Evolutionary conservation across 2,888 invertebrate genomes (phyloP), one percentile per base, ranked within the genome.

Genomic region (Cephus pulcher): DNA sequence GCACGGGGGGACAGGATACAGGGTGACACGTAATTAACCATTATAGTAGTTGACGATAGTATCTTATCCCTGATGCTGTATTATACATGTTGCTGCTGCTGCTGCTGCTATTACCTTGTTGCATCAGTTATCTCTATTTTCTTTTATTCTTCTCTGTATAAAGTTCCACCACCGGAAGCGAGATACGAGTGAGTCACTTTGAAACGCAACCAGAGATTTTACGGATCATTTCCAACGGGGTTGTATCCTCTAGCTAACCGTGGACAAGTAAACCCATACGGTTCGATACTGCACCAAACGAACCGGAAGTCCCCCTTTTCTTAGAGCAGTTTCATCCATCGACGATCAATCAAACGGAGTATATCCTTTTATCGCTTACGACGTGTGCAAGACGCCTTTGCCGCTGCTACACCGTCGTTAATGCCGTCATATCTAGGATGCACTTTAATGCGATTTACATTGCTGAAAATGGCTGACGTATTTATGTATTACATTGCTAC

Each of bases 331-430:
- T 30, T 74, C 74, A 74, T 34, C 74, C 74, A 34, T 32, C 34
- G 74, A 74, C 74, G 37, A 74, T 74, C 74, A 37, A 74, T 74
- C 74, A 74, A 74, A 74, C 74, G 35, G 74, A 23, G 74, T 12
- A 34, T 23, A 32, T 34, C 74, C 74, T 23, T 74, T 74, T 74
- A 34, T 74, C 74, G 74, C 74, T 30, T n/a, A n/a, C n/a, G 74
- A 35, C 74, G 34, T 37, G 30, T 34, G 74, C 35, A 74, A 74
- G 74, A 74, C 74, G 74, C 4, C 33, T 23, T 12, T 71, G 23
- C 71, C 30, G 56, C 9, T 23, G 23, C 56, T 56, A 56, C 56
- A 6, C 9, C 56, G 23, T 56, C 23, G 56, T 23, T 56, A 15
- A 56, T 23, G 2, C 56, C 9, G 23, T 56, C 15, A 9, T 6